A percentile compares a stretch with the other conserved stretches of the same genome.
Conservation (phyloP, 2,888 invertebrate genomes). For the Acrocyrtus sp. region DNA sequence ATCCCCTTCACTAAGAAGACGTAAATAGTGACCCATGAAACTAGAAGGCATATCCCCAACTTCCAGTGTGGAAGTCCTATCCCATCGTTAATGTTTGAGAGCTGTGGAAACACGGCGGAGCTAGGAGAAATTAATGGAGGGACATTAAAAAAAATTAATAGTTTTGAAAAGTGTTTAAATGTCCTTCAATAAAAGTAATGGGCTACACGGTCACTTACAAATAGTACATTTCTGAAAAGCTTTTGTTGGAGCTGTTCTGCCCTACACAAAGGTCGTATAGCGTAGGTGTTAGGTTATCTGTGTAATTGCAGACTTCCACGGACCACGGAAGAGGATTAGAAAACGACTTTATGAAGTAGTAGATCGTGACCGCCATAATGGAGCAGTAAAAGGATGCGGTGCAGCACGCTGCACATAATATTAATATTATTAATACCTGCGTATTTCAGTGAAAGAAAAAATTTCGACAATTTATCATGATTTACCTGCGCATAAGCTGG, state of each 20-base stretch:
- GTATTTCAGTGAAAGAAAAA: too few species aligned
- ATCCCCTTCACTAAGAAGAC: constrained; percentile 78
- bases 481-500: too few species aligned
- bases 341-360: constrained; percentile 79
- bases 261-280: neutral
- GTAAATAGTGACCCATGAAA: constrained; percentile 77
- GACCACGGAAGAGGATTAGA: constrained; percentile 76
- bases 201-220: constrained; percentile 6
- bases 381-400: constrained; percentile 82
- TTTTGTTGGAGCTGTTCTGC: neutral
- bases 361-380: constrained; percentile 77
- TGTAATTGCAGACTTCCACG: neutral
- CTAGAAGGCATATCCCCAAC: constrained; percentile 74
- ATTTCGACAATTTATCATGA: too few species aligned
- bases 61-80: constrained; percentile 73
- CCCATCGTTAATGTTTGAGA: constrained; percentile 45
- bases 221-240: constrained; percentile 34
- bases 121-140: constrained; percentile 2
- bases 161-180: neutral
- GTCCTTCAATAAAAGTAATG: neutral
- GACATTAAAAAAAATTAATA: neutral
- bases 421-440: too few species aligned
- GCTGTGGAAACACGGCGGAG: constrained; percentile 20
- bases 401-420: constrained; percentile 68
- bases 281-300: too few species aligned